phyloP scores from a whole-genome alignment of 2,888 invertebrate genomes.

The Adela reaumurella region DNA sequence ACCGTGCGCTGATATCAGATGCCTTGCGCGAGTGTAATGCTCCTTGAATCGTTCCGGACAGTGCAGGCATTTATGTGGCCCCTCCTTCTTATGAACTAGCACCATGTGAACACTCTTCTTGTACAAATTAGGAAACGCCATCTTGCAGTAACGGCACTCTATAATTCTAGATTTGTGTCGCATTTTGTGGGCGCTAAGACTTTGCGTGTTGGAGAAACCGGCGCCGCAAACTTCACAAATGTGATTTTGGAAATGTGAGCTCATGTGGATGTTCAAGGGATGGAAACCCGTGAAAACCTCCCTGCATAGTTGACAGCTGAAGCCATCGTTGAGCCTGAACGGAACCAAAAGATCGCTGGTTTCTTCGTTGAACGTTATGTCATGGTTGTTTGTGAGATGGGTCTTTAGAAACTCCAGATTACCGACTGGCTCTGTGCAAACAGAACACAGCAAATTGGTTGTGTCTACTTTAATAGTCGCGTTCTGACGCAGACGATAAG shows the following conservation, averaged over 20 bases:
- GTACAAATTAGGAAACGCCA: constrained; percentile 18
- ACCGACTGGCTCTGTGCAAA: constrained; percentile 20
- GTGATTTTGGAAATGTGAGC: constrained; percentile 37
- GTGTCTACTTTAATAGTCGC: constrained; percentile 23
- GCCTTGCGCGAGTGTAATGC: constrained; percentile 24
- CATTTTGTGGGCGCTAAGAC: constrained; percentile 32
- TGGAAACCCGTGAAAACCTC: constrained; percentile 28
- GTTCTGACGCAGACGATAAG: constrained; percentile 31
- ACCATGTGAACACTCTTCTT: constrained; percentile 22
- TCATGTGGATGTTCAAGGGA: constrained; percentile 36
- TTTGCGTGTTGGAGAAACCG: constrained; percentile 33
- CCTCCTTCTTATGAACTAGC: constrained; percentile 16
- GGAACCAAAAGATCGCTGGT: constrained; percentile 32
- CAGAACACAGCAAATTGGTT: constrained; percentile 26
- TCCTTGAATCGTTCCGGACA: constrained; percentile 30
- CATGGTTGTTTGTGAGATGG: constrained; percentile 24
- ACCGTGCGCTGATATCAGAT: constrained; percentile 29
- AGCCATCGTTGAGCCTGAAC: constrained; percentile 24
- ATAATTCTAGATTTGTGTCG: constrained; percentile 21
- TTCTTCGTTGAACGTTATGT: constrained; percentile 17
- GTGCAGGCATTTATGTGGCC: constrained; percentile 27
- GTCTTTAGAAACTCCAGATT: constrained; percentile 18
- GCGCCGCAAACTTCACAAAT: constrained; percentile 40
- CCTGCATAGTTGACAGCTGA: constrained; percentile 32
- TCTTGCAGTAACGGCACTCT: constrained; percentile 23